Conservation (phyloP, 2,888 invertebrate species). For the Sphaerophoria rueppellii region DNA sequence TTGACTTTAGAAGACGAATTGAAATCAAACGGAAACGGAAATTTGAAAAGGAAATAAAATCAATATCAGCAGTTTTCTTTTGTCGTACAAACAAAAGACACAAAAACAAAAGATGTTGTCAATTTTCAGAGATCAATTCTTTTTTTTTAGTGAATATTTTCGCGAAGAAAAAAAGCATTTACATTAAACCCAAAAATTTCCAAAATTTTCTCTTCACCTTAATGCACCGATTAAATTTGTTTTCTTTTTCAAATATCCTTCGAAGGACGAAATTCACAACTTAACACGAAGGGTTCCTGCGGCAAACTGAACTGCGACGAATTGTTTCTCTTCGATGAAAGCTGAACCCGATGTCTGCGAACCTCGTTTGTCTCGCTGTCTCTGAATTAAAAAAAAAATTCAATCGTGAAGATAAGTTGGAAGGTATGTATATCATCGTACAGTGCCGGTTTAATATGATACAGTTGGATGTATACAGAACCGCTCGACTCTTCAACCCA, state of each 20-base stretch:
- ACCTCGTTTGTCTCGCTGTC: constrained; percentile 35
- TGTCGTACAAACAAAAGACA: constrained; percentile 18
- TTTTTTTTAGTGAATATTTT: not conserved
- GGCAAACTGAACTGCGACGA: constrained; percentile 65
- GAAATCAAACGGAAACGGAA: constrained; percentile 12
- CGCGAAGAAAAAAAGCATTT: not conserved
- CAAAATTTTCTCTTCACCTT: constrained; percentile 3
- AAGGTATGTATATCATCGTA: constrained; percentile 47
- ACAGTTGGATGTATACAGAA: constrained; percentile 53
- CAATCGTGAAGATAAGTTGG: constrained; percentile 5
- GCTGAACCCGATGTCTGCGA: constrained; percentile 33
- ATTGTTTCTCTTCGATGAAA: constrained; percentile 63
- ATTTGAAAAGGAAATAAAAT: constrained; percentile 55
- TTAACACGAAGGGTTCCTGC: constrained; percentile 57
- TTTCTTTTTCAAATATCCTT: not conserved
- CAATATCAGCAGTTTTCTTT: constrained; percentile 56
- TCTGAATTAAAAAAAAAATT: not conserved
- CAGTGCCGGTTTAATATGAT: constrained; percentile 61
- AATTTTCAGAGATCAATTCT: not conserved
- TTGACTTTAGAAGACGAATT: constrained; percentile 42
- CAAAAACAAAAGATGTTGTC: constrained; percentile 13
- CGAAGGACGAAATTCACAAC: constrained; percentile 51
- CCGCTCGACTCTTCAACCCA: constrained; percentile 43
- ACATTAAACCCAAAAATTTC: constrained; percentile 7
- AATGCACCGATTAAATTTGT: constrained; percentile 14